Evolutionary conservation across 1,140 invertebrate genomes (phyloP), one percentile per base, ranked within the genome.

Genomic region (Diorhabda carinulata): DNA sequence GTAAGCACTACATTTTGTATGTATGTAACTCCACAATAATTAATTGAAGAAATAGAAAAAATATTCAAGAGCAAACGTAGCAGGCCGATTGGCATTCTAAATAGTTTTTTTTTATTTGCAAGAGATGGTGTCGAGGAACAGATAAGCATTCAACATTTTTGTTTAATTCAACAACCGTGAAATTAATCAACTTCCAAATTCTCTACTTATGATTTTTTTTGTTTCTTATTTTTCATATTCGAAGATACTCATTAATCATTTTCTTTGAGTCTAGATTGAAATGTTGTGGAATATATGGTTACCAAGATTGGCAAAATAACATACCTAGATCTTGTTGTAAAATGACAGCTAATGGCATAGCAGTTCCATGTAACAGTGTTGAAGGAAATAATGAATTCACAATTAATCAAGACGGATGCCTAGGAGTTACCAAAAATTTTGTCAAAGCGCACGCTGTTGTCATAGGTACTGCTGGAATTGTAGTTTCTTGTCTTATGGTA

Each of bases 401-500:
- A 47, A 87, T 91, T 63, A 90, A 90, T 77, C 84, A 83, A 68
- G 84, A 87, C 25, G 93, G 92, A 25, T 95, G 93, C 77, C 83
- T 91, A 25, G 85, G 87, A 69, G 86, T 87, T 65, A 88, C 90
- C 9, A 87, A 86, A 67, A 82, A 86, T 43, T 91, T 90, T 76
- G 86, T 95, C 72, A 86, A 91, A 68, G 86, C 88, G 70, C 91
- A 95, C 78, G 92, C 93, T 2, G 86, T 89, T 2, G 86, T 93
- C 52, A 86, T 96, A 66, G 94, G 92, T 57, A 89, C 87, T 10
- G 87, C 90, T n/a, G 93, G 92, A 4, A 88, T 95, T 62, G 86
- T 88, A 40, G 90, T 95, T 59, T 91, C 93, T 4, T 85, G 89
- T 72, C 80, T 95, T n/a, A 91, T 95, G 90, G 91, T 92, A 83